These are phyloP conservation scores for Hippopotamyrus pictus DNA, from an alignment of 2,797 vertebrate genomes.

Conservation along the genomic window DNA sequence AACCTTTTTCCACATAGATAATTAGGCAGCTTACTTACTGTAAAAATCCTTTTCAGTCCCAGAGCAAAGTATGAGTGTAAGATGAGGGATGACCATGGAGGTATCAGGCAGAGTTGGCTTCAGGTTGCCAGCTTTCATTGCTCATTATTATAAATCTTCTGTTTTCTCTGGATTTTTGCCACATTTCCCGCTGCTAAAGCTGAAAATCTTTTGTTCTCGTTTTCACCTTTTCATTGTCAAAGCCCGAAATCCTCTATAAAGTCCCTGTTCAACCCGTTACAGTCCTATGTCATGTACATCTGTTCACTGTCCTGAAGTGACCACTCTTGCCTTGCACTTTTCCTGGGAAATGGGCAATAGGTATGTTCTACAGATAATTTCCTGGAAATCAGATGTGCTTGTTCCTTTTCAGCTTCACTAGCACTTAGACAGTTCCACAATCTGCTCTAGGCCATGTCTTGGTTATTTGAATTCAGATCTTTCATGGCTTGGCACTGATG, in stretches of 20 bases:
- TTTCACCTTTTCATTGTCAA: not conserved
- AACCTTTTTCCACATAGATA: slow-evolving; percentile 1
- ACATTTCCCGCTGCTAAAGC: not conserved
- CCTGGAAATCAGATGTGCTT: not conserved
- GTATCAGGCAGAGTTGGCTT: not conserved
- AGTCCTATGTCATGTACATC: not conserved
- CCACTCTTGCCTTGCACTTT: not conserved
- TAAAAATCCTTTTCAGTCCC: not conserved
- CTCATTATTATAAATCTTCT: not conserved
- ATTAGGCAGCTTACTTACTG: not conserved
- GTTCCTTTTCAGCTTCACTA: not conserved
- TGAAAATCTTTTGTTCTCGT: not conserved
- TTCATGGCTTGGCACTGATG: not conserved
- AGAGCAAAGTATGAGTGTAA: not conserved
- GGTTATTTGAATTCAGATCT: not conserved
- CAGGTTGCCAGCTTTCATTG: not conserved
- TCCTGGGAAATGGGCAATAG: not conserved
- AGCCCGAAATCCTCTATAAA: not conserved
- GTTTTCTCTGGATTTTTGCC: not conserved
- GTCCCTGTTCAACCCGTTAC: not conserved
- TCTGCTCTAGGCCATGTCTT: not conserved
- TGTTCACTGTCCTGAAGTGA: not conserved
- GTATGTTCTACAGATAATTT: not conserved
- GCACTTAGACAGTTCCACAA: not conserved
- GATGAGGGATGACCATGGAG: not conserved